These are phyloP conservation scores for Urocynchramus pylzowi DNA, from an alignment of 2,113 vertebrate species.

Conservation along the genomic window DNA sequence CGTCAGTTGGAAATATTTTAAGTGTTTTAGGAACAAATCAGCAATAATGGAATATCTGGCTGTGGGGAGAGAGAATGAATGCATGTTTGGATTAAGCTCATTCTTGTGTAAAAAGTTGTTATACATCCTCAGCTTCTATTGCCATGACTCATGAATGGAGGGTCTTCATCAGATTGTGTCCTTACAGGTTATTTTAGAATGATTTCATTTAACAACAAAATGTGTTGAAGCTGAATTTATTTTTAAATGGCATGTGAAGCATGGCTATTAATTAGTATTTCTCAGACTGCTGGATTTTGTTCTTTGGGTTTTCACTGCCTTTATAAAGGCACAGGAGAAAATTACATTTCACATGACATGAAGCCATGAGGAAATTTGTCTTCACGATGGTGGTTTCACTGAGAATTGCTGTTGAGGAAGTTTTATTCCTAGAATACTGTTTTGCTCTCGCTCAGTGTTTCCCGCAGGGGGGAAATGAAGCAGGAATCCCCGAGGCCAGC, in stretches of 20 bases:
- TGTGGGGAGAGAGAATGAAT: neutral
- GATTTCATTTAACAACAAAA: neutral
- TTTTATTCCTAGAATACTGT: neutral
- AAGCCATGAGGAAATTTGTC: neutral
- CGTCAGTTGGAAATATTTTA: neutral
- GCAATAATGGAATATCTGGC: neutral
- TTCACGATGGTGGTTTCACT: neutral
- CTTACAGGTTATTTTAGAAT: neutral
- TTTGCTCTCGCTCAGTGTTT: rapidly evolving
- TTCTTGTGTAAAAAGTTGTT: neutral
- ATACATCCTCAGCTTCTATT: neutral
- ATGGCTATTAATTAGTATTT: neutral
- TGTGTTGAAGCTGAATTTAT: neutral
- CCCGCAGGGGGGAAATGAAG: neutral
- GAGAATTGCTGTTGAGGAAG: neutral
- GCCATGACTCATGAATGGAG: neutral
- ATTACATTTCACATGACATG: neutral
- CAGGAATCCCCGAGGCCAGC: neutral
- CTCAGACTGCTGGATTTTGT: neutral
- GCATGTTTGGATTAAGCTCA: neutral
- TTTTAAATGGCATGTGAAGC: neutral
- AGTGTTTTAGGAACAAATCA: neutral
- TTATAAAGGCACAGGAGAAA: neutral
- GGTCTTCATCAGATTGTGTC: neutral
- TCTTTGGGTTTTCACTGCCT: neutral